phyloP scores from a whole-genome alignment of 2,113 vertebrate genomes.

The Calidris pygmaea region DNA sequence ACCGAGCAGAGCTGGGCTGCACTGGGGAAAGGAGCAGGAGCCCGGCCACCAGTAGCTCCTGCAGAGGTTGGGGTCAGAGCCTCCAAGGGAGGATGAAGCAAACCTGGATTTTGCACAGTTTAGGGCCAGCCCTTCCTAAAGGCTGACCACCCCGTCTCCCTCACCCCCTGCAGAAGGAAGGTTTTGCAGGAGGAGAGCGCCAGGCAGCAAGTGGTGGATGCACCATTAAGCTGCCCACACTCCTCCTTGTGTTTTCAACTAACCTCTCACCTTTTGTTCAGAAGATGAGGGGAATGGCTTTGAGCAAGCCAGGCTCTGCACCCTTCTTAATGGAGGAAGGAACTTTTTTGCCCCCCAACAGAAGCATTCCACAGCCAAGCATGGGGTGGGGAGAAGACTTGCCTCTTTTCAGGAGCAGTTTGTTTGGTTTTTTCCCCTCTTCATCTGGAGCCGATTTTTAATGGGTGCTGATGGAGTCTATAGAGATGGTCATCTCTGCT shows the following conservation, averaged over 20 bases:
- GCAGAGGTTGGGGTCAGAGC: not conserved
- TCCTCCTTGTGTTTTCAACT: not conserved
- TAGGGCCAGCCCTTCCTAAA: not conserved
- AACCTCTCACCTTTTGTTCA: constrained; percentile 6
- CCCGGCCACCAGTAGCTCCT: not conserved
- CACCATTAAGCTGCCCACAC: not conserved
- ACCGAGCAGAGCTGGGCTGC: not conserved
- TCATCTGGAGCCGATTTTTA: not conserved
- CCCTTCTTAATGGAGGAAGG: not conserved
- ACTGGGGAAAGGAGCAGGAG: not conserved
- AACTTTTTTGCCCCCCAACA: not conserved
- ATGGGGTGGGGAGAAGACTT: not conserved
- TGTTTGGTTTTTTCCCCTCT: not conserved
- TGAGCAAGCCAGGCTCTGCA: not conserved
- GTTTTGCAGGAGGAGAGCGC: not conserved
- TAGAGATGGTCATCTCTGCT: not conserved
- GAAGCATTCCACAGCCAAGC: not conserved
- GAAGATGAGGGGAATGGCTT: not conserved
- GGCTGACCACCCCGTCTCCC: not conserved
- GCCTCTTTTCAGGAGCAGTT: not conserved
- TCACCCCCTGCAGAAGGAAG: not conserved
- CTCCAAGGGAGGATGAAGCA: not conserved
- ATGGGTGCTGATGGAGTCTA: not conserved
- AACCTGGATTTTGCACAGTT: not conserved
- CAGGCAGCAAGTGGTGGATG: not conserved